These are phyloP conservation scores for Isaurus tuberculatus DNA, from an alignment of 92 coral and sea anemone species.

Conservation along the genomic window DNA sequence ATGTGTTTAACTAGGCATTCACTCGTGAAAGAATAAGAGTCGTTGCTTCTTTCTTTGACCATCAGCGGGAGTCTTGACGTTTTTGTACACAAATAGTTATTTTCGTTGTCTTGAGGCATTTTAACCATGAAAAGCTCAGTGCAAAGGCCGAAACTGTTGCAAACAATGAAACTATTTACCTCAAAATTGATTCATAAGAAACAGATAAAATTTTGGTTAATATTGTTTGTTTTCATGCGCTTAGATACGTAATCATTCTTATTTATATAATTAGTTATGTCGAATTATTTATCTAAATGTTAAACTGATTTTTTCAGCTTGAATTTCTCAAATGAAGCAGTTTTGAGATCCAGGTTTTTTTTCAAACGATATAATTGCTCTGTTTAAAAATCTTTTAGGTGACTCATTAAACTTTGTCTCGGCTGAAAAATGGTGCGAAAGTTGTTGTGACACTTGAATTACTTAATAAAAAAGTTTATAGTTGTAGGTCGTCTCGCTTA, in stretches of 20 bases:
- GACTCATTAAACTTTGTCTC: conserved; percentile 5
- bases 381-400: conserved; percentile 28
- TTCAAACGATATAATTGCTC: background rate
- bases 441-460: conserved; percentile 28
- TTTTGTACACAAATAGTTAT: conserved; percentile 18
- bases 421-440: conserved; percentile 20
- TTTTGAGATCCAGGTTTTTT: background rate
- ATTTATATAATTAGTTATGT: background rate
- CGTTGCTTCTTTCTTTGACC: conserved; percentile 10
- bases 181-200: conserved; percentile 19
- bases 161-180: conserved; percentile 26
- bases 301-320: background rate
- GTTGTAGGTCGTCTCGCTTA: background rate
- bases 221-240: conserved; percentile 9
- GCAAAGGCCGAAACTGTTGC: conserved; percentile 1
- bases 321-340: background rate
- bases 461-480: background rate
- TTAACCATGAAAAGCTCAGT: conserved; percentile 7
- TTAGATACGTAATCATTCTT: background rate
- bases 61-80: conserved; percentile 39
- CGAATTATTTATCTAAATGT: background rate
- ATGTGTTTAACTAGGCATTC: conserved; percentile 43
- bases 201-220: conserved; percentile 27
- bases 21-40: conserved; percentile 43
- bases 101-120: conserved; percentile 35